Evolutionary conservation across 2,113 vertebrate genomes (phyloP).

Genomic region (Neodon shergylaensis): DNA sequence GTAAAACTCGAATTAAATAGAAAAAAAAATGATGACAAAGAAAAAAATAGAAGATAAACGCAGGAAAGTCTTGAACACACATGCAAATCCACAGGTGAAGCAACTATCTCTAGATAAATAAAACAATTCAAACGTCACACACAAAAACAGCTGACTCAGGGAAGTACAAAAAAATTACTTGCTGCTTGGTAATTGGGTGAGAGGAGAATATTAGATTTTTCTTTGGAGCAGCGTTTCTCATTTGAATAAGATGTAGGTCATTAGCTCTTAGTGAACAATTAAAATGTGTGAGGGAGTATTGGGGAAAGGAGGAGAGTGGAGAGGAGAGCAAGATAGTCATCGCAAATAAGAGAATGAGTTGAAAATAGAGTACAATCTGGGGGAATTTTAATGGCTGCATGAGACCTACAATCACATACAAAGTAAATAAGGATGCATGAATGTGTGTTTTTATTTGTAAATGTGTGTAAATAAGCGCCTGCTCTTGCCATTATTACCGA

Average conservation of each 20-base stretch:
- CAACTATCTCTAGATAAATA: not conserved
- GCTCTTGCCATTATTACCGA: no score
- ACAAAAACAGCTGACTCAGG: not conserved
- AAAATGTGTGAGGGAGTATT: not conserved
- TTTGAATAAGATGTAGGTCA: not conserved
- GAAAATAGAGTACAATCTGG: not conserved
- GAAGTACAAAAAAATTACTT: not conserved
- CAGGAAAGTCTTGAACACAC: conserved; percentile 6
- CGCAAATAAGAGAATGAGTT: not conserved
- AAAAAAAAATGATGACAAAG: conserved; percentile 30
- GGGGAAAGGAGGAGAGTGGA: not conserved
- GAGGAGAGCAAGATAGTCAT: not conserved
- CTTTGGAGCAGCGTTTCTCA: not conserved
- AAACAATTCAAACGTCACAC: not conserved
- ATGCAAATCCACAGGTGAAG: not conserved
- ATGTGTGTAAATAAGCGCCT: not conserved
- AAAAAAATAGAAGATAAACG: not conserved
- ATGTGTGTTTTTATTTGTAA: not conserved
- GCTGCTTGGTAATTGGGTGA: not conserved
- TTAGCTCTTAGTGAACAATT: not conserved
- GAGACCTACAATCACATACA: not conserved
- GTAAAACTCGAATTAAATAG: not conserved
- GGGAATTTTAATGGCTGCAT: not conserved
- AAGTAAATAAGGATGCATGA: not conserved
- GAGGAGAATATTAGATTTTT: not conserved